Conservation (phyloP, 2,888 invertebrate species). For the Microchrysa polita region DNA sequence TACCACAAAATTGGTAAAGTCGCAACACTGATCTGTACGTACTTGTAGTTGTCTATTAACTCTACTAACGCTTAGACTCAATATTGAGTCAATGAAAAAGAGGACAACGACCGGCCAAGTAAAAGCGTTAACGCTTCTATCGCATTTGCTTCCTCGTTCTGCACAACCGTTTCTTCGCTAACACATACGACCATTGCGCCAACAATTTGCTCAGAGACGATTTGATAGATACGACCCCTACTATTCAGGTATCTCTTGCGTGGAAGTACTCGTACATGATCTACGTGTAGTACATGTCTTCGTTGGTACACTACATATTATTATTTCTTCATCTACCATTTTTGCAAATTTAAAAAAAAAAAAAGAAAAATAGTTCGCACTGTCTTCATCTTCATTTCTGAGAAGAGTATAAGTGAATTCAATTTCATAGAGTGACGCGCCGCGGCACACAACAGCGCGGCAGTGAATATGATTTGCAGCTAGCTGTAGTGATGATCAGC, state of each 20-base stretch:
- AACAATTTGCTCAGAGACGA: background rate
- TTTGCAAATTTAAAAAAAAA: constrained; percentile 4
- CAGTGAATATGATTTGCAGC: too few species aligned
- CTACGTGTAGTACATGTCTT: too few species aligned
- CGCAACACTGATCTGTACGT: too few species aligned
- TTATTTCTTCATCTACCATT: constrained; percentile 15
- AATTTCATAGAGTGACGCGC: constrained; percentile 35
- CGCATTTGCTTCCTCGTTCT: constrained; percentile 34
- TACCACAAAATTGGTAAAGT: too few species aligned
- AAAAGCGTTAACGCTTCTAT: constrained; percentile 31
- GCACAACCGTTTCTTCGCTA: constrained; percentile 3
- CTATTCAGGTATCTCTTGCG: background rate
- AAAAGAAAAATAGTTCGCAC: too few species aligned
- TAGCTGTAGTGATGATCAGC: constrained; percentile 5
- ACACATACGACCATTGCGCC: constrained; percentile 12
- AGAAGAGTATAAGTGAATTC: constrained; percentile 22
- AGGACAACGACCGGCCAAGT: constrained; percentile 48
- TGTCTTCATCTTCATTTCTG: constrained; percentile 33
- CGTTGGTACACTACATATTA: background rate
- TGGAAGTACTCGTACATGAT: background rate
- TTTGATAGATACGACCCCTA: background rate
- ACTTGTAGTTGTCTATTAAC: constrained; percentile 21
- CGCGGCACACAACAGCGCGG: too few species aligned
- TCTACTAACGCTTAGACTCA: constrained; percentile 25
- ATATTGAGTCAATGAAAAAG: constrained; percentile 47